These are phyloP conservation scores for Parnassius smintheus DNA, from an alignment of 2,888 invertebrate genomes.

Conservation along the genomic window DNA sequence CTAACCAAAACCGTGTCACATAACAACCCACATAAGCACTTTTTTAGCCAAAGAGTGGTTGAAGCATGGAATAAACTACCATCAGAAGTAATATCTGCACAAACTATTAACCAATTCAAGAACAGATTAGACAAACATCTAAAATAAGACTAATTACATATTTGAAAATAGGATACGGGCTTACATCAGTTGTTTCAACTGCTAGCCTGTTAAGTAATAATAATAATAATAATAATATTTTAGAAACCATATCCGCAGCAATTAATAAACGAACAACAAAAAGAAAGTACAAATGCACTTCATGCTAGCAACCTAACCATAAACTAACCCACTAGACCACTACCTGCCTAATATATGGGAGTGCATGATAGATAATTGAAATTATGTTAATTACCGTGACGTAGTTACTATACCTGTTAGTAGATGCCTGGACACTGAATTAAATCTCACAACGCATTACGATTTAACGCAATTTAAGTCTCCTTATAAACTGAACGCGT, in stretches of 20 bases:
- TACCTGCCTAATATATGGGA: slow-evolving; percentile 10
- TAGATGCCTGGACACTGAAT: slow-evolving; percentile 13
- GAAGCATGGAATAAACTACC: no score
- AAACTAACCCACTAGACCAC: slow-evolving; percentile 2
- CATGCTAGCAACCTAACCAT: slow-evolving; percentile 6
- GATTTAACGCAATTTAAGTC: background rate
- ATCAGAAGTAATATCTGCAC: no score
- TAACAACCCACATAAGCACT: no score
- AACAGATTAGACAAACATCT: no score
- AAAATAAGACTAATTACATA: no score
- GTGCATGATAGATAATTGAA: slow-evolving; percentile 12
- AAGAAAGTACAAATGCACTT: background rate
- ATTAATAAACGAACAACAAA: background rate
- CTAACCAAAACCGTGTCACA: no score
- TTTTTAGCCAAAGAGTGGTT: no score
- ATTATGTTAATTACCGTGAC: slow-evolving; percentile 9
- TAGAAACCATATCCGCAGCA: background rate
- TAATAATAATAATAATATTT: no score
- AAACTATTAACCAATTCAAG: no score
- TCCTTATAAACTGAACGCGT: background rate
- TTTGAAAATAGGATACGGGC: no score
- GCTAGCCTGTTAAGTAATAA: no score
- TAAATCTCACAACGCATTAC: slow-evolving; percentile 6
- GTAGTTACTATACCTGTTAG: slow-evolving; percentile 16
- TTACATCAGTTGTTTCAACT: no score